Evolutionary conservation across 2,113 vertebrate species (phyloP).

Genomic region (Plestiodon gilberti): DNA sequence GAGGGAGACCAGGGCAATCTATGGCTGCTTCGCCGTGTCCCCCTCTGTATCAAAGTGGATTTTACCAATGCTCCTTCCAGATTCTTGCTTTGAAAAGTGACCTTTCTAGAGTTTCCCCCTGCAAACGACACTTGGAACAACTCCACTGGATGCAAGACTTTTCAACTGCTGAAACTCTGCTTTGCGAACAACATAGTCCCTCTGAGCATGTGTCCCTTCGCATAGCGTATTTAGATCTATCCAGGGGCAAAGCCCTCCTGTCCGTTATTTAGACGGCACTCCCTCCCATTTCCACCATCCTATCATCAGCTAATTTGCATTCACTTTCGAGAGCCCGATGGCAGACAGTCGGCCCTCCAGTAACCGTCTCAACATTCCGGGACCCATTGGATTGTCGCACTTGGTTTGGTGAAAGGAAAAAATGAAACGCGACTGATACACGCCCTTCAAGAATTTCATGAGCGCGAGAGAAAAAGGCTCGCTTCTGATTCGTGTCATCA

Average conservation of each 20-base stretch:
- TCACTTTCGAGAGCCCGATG: neutral
- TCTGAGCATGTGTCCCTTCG: neutral
- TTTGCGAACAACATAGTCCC: neutral
- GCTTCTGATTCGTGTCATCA: neutral
- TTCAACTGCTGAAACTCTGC: neutral
- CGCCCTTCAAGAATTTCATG: neutral
- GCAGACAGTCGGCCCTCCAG: rapidly evolving
- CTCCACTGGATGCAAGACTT: rapidly evolving
- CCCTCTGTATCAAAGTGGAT: neutral
- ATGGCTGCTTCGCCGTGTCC: neutral
- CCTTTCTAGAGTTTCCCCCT: rapidly evolving
- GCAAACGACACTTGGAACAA: neutral
- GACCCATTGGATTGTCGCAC: neutral
- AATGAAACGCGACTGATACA: rapidly evolving
- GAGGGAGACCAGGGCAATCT: neutral
- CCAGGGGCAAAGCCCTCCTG: neutral
- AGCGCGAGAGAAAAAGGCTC: neutral
- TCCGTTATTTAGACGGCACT: neutral
- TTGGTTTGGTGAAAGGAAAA: neutral
- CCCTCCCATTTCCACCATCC: neutral
- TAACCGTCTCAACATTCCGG: neutral
- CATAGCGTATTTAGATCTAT: neutral
- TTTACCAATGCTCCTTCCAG: neutral
- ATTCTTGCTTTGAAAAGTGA: neutral
- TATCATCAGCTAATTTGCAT: neutral